These are phyloP conservation scores for Pardosa pseudoannulata DNA, from an alignment of 2,888 invertebrate species.

Conservation along the genomic window DNA sequence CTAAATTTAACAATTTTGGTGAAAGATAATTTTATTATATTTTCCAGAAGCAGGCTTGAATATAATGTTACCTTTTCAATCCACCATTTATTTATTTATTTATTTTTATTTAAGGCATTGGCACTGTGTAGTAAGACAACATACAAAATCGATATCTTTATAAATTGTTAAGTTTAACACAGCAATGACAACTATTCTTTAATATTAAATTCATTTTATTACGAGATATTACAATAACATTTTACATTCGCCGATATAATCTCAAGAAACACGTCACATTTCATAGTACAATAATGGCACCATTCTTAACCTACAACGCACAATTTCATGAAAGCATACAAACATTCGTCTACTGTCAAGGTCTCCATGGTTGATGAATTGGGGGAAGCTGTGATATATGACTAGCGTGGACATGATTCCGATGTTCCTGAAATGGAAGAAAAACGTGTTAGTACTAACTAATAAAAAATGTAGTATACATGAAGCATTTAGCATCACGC, in stretches of 20 bases:
- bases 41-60: too few relatives aligned
- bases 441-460: too few relatives aligned
- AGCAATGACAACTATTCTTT: not conserved
- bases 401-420: slow-evolving; percentile 30
- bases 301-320: not conserved
- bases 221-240: not conserved
- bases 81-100: too few relatives aligned
- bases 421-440: slow-evolving; percentile 35
- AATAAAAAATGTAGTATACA: too few relatives aligned
- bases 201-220: not conserved
- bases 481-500: too few relatives aligned
- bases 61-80: too few relatives aligned
- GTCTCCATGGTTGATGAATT: slow-evolving; percentile 66
- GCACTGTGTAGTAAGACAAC: too few relatives aligned
- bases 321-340: not conserved
- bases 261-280: not conserved
- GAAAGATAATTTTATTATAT: too few relatives aligned
- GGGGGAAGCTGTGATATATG: slow-evolving; percentile 54
- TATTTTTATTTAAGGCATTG: too few relatives aligned
- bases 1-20: too few relatives aligned
- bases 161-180: too few relatives aligned
- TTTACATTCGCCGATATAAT: not conserved
- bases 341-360: not conserved
- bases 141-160: too few relatives aligned
- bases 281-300: not conserved